phyloP scores from a whole-genome alignment of 2,113 vertebrate genomes.

The Corvus moneduloides region DNA sequence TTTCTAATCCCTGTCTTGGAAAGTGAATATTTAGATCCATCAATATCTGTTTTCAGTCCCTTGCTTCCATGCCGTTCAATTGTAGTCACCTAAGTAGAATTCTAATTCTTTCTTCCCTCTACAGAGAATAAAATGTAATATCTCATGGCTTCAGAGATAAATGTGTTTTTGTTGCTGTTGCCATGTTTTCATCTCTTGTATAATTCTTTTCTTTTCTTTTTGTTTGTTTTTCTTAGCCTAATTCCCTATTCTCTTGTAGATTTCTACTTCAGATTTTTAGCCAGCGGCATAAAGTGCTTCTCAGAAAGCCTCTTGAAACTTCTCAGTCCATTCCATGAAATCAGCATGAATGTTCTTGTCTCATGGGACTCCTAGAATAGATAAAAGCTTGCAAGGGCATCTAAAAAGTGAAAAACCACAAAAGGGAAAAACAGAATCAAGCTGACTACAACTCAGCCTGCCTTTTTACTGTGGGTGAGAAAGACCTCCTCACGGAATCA shows the following conservation, averaged over 20 bases:
- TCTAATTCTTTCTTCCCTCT: not conserved
- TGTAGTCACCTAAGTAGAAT: not conserved
- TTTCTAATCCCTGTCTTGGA: not conserved
- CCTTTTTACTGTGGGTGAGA: not conserved
- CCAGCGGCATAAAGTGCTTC: slow-evolving; percentile 26
- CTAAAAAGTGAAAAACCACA: slow-evolving; percentile 5
- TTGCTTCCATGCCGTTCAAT: not conserved
- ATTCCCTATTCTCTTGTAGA: slow-evolving; percentile 36
- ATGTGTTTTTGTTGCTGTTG: not conserved
- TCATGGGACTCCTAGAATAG: slow-evolving; percentile 27
- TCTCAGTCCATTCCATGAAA: slow-evolving; percentile 31
- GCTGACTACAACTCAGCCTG: not conserved
- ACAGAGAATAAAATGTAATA: not conserved
- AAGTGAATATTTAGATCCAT: not conserved
- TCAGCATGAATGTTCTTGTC: slow-evolving; percentile 10
- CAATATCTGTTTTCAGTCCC: not conserved
- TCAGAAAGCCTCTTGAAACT: slow-evolving; percentile 35
- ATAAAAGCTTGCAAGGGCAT: slow-evolving; percentile 43
- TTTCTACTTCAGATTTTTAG: slow-evolving; percentile 44
- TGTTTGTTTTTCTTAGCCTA: not conserved
- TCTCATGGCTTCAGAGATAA: not conserved
- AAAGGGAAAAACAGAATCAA: not conserved
- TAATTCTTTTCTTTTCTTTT: not conserved
- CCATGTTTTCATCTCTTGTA: not conserved
- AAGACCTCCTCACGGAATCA: not conserved